Base-by-base conservation (phyloP, 2,113 vertebrate genomes). In the Gobiocypris rarus region DNA sequence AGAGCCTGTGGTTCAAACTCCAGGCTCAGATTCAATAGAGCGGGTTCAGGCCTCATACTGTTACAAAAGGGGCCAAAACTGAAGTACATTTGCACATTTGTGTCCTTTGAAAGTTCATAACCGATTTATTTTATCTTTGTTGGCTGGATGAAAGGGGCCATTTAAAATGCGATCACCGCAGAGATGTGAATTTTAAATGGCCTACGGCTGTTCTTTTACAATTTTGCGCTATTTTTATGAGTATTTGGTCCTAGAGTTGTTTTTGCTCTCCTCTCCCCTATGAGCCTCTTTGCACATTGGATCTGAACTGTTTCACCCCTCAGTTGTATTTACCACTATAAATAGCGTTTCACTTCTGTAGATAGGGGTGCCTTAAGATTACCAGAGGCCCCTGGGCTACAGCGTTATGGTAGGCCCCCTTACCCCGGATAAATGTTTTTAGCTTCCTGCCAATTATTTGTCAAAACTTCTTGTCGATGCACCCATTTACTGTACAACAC, bases 71-170 rank as follows among this genome's bases (percentile, higher is more conserved):
- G 63, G 74, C 65, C 56, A 78, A 78, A 48, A 82, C 75, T 54
- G 69, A 81, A 58, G 75, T 26, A 9, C 26, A 84, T 84, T 81
- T 87, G 61, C 45, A 77, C 74, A 82, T 73, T 75, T 77, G 73
- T 84, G 56, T 84, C 61, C 77, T 77, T 84, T 84, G 28, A 75
- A 84, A 61, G 10, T 71, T 80, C 8, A 17, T 59, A 87, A 67
- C 38, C 26, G 50, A 76, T 84, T 67, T 43, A 31, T 83, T 82
- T 83, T 80, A 61, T 65, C 65, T 82, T 83, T 59, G 67, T 41
- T 14, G 75, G 31, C 75, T 56, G 10, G 69, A 63, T 52, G 10
- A 80, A 86, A 86, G 22, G 13, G 6, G 10, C 19, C 76, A 50
- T 81, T 77, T 22, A 75, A 69, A 41, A 58, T 78, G 56, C 54